Evolutionary conservation across 2,113 vertebrate species (phyloP).

Genomic region (Rattus norvegicus): DNA sequence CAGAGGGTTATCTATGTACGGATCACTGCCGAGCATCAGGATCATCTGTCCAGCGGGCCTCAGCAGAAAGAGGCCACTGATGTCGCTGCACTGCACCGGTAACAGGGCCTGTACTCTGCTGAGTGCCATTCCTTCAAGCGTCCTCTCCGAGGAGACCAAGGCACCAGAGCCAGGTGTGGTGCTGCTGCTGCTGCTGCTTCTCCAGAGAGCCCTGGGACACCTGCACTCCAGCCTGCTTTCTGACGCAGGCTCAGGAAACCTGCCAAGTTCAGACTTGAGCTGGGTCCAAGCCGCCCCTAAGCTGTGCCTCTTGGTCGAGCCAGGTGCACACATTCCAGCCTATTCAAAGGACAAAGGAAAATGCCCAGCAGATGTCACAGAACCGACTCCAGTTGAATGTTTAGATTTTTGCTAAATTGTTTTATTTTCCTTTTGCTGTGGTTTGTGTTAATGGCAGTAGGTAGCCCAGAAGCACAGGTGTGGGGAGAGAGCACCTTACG

Average conservation of each 20-base stretch:
- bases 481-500: neutral
- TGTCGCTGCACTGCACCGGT: conserved; percentile 34
- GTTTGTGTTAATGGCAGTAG: conserved; percentile 58
- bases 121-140: conserved; percentile 65
- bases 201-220: conserved; percentile 62
- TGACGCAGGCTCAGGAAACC: conserved; percentile 51
- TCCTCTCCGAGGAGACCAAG: conserved; percentile 47
- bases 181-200: conserved; percentile 73
- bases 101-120: conserved; percentile 57
- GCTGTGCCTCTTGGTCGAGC: conserved; percentile 52
- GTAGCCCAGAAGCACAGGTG: conserved; percentile 20
- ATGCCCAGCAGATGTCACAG: conserved; percentile 48
- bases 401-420: conserved; percentile 71
- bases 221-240: conserved; percentile 49
- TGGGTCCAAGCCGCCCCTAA: conserved; percentile 56
- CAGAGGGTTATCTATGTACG: conserved; percentile 69
- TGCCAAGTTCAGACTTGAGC: conserved; percentile 48
- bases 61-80: conserved; percentile 53
- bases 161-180: conserved; percentile 55
- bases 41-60: conserved; percentile 69
- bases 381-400: conserved; percentile 76
- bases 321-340: conserved; percentile 69
- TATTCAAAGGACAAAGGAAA: conserved; percentile 60
- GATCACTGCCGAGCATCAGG: conserved; percentile 75
- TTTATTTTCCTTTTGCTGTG: conserved; percentile 72